phyloP scores from a whole-genome alignment of 2,113 vertebrate species.

The Rhabdomys dilectus region DNA sequence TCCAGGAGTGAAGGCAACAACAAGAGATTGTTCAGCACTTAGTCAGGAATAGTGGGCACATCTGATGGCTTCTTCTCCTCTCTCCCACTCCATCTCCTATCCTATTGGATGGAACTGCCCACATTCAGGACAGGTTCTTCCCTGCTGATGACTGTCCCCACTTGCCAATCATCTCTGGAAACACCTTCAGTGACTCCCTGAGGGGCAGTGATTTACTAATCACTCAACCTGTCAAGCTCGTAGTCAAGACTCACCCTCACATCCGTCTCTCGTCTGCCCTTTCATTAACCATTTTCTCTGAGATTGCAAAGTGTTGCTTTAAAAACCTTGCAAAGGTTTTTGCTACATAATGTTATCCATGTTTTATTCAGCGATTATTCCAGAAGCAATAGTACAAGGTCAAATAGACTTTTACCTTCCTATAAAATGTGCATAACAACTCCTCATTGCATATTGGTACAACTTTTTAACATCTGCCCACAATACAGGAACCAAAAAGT shows the following conservation, averaged over 20 bases:
- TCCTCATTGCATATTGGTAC: neutral
- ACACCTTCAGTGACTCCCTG: neutral
- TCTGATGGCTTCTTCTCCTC: neutral
- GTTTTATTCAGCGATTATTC: constrained; percentile 19
- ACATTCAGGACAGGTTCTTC: neutral
- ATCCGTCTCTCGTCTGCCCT: neutral
- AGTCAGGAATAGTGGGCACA: neutral
- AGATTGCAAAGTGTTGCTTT: neutral
- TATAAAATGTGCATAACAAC: neutral
- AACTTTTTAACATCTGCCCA: neutral
- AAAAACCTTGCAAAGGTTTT: neutral
- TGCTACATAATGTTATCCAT: neutral
- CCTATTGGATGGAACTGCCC: neutral
- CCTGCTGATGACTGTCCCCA: neutral
- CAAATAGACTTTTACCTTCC: constrained; percentile 36
- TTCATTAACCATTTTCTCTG: neutral
- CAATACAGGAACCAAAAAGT: neutral
- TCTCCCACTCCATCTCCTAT: neutral
- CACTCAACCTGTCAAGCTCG: neutral
- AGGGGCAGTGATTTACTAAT: neutral
- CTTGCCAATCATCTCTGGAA: neutral
- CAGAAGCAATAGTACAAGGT: neutral
- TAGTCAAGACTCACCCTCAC: neutral
- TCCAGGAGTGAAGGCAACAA: neutral
- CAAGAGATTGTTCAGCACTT: neutral